phyloP scores from a whole-genome alignment of 2,888 invertebrate genomes.

The Criorhina ranunculi region DNA sequence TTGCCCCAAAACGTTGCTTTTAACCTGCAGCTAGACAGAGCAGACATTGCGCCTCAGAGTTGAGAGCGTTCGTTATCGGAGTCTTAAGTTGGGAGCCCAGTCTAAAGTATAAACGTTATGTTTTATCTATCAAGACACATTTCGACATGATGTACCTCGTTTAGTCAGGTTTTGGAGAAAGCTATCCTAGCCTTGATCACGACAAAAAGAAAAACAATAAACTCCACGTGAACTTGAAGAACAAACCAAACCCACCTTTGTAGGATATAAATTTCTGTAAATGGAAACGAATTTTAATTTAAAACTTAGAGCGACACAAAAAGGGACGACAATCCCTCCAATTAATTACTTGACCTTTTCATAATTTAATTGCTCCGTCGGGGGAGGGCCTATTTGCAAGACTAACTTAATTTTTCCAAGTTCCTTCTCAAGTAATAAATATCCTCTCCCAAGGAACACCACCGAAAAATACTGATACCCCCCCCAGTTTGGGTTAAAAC shows the following conservation, averaged over 20 bases:
- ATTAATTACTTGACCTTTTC: slow-evolving; percentile 68
- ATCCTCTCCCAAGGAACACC: background rate
- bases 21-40: no score
- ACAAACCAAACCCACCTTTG: background rate
- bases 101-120: no score
- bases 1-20: no score
- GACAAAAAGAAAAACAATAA: no score
- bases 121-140: no score
- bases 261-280: background rate
- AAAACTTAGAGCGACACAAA: slow-evolving; percentile 15
- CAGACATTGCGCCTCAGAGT: no score
- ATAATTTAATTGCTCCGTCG: slow-evolving; percentile 54
- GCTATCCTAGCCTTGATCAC: no score
- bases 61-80: no score
- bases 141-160: no score
- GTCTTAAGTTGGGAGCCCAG: no score
- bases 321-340: slow-evolving; percentile 14
- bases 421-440: slow-evolving; percentile 26
- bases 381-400: background rate
- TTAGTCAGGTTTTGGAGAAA: no score
- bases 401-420: slow-evolving; percentile 14
- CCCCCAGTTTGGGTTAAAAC: background rate
- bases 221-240: background rate
- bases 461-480: slow-evolving; percentile 9
- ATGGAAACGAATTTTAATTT: slow-evolving; percentile 41